Base-by-base conservation (phyloP, 2,113 vertebrate genomes). In the Tragelaphus buxtoni region DNA sequence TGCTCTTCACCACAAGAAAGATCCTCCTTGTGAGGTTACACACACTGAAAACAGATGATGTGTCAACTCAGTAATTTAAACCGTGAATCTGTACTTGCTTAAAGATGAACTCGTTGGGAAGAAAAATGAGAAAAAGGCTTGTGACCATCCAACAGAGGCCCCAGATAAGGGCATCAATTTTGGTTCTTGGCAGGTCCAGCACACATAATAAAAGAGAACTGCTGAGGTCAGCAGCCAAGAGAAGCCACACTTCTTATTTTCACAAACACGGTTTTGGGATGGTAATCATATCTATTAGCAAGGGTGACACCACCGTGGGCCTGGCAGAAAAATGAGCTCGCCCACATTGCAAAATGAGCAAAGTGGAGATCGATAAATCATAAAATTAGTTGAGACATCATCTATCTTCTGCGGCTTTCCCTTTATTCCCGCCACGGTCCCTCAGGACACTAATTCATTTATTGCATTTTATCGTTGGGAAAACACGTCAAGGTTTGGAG, bases 341-440 rank as follows among this genome's bases (percentile, higher is more conserved):
- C 55, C 76, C 92, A 96, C 96, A 42, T 93, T 96, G 95, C 94
- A 97, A 97, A 97, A 98, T 96, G 96, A 98, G 88, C 89, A 81
- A 97, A 98, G 95, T 91, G 89, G 95, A 94, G 96, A 98, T 97
- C 98, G 89, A 98, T 99, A 98, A 98, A 98, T 98, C 98, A 98
- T 96, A 98, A 98, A 97, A 98, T 98, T 98, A 98, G 98, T 98
- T 98, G 98, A 98, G 98, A 98, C 97, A 98, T 98, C 95, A 96
- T 99, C 98, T 98, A 89, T 99, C 98, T 98, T 98, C 94, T 8
- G 18, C 32, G 47, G 95, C 88, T 98, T 96, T 97, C 81, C 94
- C 95, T 97, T 96, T 72, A 85, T 98, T 96, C 96, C 85, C 1
- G 13, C 95, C 80, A 39, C 2, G 61, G 81, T 98, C 98, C 97